Conservation (phyloP, 2,797 vertebrate genomes). For the Ctenosaura bakeri region DNA sequence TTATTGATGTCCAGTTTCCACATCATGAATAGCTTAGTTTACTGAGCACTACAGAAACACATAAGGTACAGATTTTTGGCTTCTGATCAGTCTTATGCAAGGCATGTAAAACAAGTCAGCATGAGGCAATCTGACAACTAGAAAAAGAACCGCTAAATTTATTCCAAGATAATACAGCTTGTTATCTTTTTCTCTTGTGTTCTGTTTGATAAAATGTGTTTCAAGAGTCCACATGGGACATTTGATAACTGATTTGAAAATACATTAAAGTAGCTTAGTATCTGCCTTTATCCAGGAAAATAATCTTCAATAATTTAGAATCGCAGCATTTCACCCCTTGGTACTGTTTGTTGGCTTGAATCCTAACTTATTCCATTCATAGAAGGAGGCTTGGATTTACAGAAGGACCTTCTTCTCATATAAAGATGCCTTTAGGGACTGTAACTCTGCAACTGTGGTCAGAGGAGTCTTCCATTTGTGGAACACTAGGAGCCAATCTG, state of each 20-base stretch:
- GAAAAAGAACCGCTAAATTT: neutral
- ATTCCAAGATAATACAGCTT: neutral
- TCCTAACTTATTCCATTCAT: neutral
- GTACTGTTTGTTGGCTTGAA: neutral
- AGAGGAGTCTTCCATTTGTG: neutral
- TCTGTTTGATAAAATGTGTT: neutral
- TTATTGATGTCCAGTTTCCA: constrained; percentile 2
- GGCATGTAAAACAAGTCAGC: neutral
- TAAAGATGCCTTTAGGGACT: neutral
- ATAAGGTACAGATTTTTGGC: neutral
- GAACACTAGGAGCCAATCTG: neutral
- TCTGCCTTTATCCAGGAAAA: neutral
- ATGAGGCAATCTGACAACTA: neutral
- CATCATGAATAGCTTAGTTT: neutral
- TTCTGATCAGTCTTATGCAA: neutral
- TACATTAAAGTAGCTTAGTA: neutral
- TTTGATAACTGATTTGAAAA: neutral
- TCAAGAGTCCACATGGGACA: neutral
- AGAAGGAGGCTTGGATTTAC: neutral
- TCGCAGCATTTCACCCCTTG: neutral
- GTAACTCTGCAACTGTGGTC: neutral
- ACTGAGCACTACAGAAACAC: neutral
- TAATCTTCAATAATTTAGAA: neutral
- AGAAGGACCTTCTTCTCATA: neutral
- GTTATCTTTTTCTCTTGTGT: neutral